Percentiles rank a stretch among this genome's conserved stretches.
Conservation (phyloP, 2,113 vertebrate species). For the Scolopax mira region DNA sequence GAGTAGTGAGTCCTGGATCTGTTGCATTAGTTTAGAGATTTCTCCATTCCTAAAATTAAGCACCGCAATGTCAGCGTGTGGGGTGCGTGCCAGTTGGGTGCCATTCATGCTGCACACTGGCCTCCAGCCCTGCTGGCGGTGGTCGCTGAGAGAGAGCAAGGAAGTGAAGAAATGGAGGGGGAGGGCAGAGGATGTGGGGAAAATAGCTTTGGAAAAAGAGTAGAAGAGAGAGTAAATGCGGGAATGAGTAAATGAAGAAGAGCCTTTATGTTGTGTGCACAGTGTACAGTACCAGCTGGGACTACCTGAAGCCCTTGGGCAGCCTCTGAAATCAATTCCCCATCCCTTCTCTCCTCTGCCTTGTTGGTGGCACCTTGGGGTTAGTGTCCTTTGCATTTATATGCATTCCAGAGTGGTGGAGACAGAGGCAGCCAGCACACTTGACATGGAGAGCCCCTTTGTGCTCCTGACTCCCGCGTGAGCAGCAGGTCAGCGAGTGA, state of each 20-base stretch:
- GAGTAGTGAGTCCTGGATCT: background rate
- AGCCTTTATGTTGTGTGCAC: background rate
- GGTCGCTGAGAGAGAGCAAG: background rate
- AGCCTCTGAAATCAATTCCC: background rate
- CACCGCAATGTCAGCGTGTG: background rate
- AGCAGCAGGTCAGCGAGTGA: conserved; percentile 67
- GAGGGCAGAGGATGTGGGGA: background rate
- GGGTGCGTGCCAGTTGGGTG: background rate
- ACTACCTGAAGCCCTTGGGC: background rate
- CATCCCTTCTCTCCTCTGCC: background rate
- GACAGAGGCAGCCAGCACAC: conserved; percentile 42
- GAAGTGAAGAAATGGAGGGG: background rate
- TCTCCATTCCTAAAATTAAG: background rate
- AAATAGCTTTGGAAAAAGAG: background rate
- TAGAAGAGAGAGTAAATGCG: background rate
- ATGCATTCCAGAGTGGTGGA: conserved; percentile 49
- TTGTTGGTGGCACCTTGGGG: conserved; percentile 31
- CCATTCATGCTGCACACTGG: background rate
- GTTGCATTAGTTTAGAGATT: background rate
- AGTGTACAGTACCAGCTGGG: background rate
- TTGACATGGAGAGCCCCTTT: conserved; percentile 73
- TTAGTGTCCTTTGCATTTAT: conserved; percentile 55
- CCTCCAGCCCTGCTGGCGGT: background rate
- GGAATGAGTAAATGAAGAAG: background rate
- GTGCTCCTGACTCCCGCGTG: conserved; percentile 53